Conservation (phyloP, 2,888 invertebrate species). For the Leptinotarsa tumamoca region DNA sequence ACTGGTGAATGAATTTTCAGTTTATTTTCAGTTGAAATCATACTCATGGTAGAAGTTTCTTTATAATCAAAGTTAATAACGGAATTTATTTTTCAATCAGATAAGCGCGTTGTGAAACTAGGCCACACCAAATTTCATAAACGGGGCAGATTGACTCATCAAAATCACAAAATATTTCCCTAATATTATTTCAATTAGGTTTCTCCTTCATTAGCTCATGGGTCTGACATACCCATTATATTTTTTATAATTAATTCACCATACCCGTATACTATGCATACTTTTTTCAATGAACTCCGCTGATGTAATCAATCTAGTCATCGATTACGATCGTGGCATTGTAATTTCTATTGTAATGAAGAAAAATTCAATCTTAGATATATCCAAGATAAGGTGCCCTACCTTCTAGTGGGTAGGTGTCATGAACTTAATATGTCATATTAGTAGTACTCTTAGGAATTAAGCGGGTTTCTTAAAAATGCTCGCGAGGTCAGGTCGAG, state of each 20-base stretch:
- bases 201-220: neutral
- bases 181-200: neutral
- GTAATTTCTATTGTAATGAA: constrained; percentile 16
- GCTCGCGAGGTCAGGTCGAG: constrained; percentile 10
- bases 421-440: constrained; percentile 14
- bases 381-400: constrained; percentile 16
- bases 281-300: neutral
- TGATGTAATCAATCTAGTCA: constrained; percentile 19
- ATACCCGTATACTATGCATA: neutral
- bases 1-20: too few relatives aligned
- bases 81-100: too few relatives aligned
- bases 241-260: neutral
- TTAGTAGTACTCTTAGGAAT: neutral
- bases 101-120: too few relatives aligned
- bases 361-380: constrained; percentile 9
- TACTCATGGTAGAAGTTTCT: too few relatives aligned
- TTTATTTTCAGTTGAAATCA: too few relatives aligned
- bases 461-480: neutral
- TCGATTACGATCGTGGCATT: constrained; percentile 19
- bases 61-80: too few relatives aligned
- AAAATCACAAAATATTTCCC: too few relatives aligned
- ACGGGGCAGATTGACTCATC: too few relatives aligned
- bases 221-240: neutral
- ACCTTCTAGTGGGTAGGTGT: constrained; percentile 11
- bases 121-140: too few relatives aligned